phyloP scores from a whole-genome alignment of 2,888 invertebrate species.

The Metacarcinus magister region DNA sequence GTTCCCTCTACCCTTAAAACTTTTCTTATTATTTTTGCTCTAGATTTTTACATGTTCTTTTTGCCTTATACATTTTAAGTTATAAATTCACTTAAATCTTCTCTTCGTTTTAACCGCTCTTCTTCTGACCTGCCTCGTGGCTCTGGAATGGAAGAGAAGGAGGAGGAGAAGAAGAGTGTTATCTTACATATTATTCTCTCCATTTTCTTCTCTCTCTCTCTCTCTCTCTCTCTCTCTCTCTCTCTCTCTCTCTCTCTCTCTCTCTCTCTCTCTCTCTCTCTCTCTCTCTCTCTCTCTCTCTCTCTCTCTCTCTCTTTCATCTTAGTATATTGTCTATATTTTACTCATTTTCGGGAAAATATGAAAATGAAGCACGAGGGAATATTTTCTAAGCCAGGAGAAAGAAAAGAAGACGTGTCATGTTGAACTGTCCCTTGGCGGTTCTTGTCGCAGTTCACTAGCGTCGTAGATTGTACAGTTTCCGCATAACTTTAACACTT shows the following conservation, averaged over 20 bases:
- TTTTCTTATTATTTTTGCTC: conserved; percentile 12
- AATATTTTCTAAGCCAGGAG: background rate
- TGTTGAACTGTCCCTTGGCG: background rate
- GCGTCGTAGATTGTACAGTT: background rate
- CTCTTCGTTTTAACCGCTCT: background rate
- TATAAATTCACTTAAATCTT: background rate
- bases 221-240: conserved; percentile 21
- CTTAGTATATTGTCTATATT: background rate
- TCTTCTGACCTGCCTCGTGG: background rate
- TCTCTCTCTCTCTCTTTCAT: conserved; percentile 17
- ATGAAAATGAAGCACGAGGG: background rate
- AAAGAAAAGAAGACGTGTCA: background rate
- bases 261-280: conserved; percentile 14
- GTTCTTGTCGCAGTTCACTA: background rate
- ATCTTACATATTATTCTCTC: background rate
- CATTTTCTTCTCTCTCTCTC: background rate
- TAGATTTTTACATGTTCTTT: conserved; percentile 6
- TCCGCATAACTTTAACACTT: background rate
- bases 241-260: conserved; percentile 9
- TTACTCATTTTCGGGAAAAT: background rate
- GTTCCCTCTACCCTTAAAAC: background rate
- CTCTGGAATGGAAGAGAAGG: background rate
- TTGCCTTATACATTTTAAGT: conserved; percentile 10
- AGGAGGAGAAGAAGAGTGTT: background rate
- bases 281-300: conserved; percentile 10